phyloP scores from a whole-genome alignment of 2,888 invertebrate genomes.

The Onthophagus sagittarius region DNA sequence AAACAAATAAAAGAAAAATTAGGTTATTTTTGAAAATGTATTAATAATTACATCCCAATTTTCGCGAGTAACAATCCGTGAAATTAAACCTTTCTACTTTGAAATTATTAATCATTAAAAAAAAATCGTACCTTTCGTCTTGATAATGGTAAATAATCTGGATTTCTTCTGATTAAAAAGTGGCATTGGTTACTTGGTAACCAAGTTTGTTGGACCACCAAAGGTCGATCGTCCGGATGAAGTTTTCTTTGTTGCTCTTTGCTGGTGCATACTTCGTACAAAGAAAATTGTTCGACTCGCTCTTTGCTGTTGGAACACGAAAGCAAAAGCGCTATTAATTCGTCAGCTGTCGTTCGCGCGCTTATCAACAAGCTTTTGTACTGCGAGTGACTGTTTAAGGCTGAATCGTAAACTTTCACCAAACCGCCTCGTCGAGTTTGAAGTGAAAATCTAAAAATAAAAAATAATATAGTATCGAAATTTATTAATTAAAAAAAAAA shows the following conservation, averaged over 20 bases:
- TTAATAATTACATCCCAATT: not conserved
- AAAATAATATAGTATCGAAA: not conserved
- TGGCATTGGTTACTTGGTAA: slow-evolving; percentile 65
- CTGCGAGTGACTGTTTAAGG: slow-evolving; percentile 85
- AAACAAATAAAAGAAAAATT: slow-evolving; percentile 34
- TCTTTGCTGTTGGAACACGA: slow-evolving; percentile 82
- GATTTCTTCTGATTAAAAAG: slow-evolving; percentile 78
- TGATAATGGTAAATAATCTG: slow-evolving; percentile 66
- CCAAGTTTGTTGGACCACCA: slow-evolving; percentile 76
- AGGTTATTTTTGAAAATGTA: not conserved
- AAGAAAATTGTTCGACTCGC: slow-evolving; percentile 79
- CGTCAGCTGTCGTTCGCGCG: slow-evolving; percentile 84
- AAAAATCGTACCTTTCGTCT: slow-evolving; percentile 45
- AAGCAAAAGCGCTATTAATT: slow-evolving; percentile 77
- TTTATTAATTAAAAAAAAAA: slow-evolving; percentile 24
- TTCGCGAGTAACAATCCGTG: not conserved
- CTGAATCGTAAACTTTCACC: slow-evolving; percentile 88
- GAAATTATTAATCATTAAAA: not conserved
- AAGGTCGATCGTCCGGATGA: slow-evolving; percentile 81
- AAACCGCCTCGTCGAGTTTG: slow-evolving; percentile 87
- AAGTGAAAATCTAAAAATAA: slow-evolving; percentile 69
- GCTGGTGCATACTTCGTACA: slow-evolving; percentile 74
- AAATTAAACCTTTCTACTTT: not conserved
- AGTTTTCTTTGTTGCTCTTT: slow-evolving; percentile 86
- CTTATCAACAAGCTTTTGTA: slow-evolving; percentile 89